These are phyloP conservation scores for Zeugodacus cucurbitae DNA, from an alignment of 1,140 invertebrate genomes.

Conservation along the genomic window DNA sequence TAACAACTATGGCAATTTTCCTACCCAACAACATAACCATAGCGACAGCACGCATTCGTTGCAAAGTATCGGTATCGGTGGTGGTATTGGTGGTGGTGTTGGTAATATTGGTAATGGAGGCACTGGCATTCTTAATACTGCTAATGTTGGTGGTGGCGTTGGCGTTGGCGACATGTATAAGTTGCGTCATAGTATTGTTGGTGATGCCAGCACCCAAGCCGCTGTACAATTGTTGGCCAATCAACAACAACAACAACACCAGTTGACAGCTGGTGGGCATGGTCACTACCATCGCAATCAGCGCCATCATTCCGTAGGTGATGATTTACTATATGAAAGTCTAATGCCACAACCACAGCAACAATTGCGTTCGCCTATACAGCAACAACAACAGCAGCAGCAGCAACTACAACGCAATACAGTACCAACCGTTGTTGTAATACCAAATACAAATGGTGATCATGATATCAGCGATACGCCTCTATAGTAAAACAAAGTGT, in stretches of 20 bases:
- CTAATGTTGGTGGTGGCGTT: constrained; percentile 10
- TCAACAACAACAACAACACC: not conserved
- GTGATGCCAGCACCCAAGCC: constrained; percentile 19
- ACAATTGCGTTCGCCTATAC: constrained; percentile 32
- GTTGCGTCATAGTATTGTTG: constrained; percentile 40
- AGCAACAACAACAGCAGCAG: not conserved
- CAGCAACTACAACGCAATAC: not conserved
- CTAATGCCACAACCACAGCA: constrained; percentile 28
- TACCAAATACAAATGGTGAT: constrained; percentile 57
- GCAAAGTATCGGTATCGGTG: constrained; percentile 54
- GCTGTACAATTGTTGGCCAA: constrained; percentile 41
- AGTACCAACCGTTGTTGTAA: constrained; percentile 60
- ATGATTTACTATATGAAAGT: constrained; percentile 54
- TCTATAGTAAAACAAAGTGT: constrained; percentile 50
- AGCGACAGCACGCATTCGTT: constrained; percentile 60
- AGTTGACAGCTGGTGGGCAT: constrained; percentile 31
- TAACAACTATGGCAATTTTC: constrained; percentile 46
- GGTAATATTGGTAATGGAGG: constrained; percentile 18
- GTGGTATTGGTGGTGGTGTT: constrained; percentile 39
- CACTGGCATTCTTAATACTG: not conserved
- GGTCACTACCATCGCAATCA: constrained; percentile 40
- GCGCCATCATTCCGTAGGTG: constrained; percentile 53
- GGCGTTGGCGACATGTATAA: constrained; percentile 30
- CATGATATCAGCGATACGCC: constrained; percentile 58
- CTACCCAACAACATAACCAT: constrained; percentile 49